Evolutionary conservation across 2,113 vertebrate species (phyloP), one percentile per base, ranked within the genome.

Genomic region (Solea solea): DNA sequence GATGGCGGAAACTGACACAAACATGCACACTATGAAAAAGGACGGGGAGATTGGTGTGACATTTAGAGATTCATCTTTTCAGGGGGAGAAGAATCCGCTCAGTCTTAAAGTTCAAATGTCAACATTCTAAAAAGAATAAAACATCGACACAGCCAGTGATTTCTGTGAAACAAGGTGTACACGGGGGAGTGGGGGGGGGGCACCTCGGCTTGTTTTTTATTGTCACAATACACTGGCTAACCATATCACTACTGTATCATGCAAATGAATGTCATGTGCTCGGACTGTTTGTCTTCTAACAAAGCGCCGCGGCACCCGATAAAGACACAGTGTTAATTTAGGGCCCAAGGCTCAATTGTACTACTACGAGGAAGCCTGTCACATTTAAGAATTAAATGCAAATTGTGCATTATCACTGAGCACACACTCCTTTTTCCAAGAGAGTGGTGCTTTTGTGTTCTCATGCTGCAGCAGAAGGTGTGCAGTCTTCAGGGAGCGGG

Each of bases 311-410:
- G 77, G 62, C 76, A 85, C 78, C 83, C 76, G 86, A 92, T 90
- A 91, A 86, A 82, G 70, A 82, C 74, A 81, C 66, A 74, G 90
- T 91, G 87, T 78, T 90, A 89, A 91, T 90, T 90, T 75, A 86
- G 1, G 75, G n/a, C 66, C 55, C 46, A 21, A n/a, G 63, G 57
- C 50, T 76, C 70, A 50, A 74, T 79, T 77, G 76, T 79, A 65
- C 70, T 77, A 69, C 70, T 77, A 67, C 76, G 73, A 78, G 40
- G 65, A 53, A 86, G 64, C 15, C 76, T 90, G 89, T 92, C 92
- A 86, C 80, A 85, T 71, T 75, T 64, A 68, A 72, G 80, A 89
- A 80, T 85, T 84, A 89, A 89, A 91, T 90, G 88, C 90, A 92
- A 90, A 92, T 92, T 65, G 79, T 65, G 79, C 70, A 83, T 92